phyloP scores from a whole-genome alignment of 2,888 invertebrate species.

The Ophraella communa region DNA sequence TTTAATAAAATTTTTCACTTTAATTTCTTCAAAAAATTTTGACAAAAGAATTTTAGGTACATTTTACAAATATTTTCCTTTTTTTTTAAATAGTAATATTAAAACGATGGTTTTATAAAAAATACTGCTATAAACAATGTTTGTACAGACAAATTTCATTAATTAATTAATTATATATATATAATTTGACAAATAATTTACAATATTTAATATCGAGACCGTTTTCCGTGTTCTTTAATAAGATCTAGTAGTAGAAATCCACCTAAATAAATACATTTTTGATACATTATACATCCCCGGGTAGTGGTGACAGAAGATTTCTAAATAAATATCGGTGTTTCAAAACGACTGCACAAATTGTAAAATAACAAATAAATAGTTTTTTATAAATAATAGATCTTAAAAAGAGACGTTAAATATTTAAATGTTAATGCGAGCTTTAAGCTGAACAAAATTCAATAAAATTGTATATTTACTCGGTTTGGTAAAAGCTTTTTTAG shows the following conservation, averaged over 20 bases:
- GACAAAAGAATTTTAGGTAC: not conserved
- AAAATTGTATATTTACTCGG: no score
- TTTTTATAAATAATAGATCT: no score
- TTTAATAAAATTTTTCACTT: not conserved
- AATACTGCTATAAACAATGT: not conserved
- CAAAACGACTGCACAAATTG: not conserved
- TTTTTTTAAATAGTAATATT: not conserved
- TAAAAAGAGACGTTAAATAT: no score
- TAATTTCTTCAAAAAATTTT: slow-evolving; percentile 2
- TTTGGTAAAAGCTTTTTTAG: no score
- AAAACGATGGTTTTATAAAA: not conserved
- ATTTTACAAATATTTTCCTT: not conserved
- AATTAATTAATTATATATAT: no score
- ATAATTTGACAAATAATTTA: not conserved
- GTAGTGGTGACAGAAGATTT: not conserved
- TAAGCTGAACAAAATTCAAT: no score
- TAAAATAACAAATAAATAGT: not conserved
- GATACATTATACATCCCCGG: not conserved
- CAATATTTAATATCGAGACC: not conserved
- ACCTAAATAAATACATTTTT: not conserved
- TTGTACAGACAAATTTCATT: not conserved
- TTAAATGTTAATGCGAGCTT: no score
- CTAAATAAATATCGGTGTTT: not conserved
- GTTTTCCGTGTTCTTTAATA: not conserved
- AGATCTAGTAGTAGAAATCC: not conserved